Conservation (phyloP, 2,888 invertebrate genomes). For the Aelia acuminata region DNA sequence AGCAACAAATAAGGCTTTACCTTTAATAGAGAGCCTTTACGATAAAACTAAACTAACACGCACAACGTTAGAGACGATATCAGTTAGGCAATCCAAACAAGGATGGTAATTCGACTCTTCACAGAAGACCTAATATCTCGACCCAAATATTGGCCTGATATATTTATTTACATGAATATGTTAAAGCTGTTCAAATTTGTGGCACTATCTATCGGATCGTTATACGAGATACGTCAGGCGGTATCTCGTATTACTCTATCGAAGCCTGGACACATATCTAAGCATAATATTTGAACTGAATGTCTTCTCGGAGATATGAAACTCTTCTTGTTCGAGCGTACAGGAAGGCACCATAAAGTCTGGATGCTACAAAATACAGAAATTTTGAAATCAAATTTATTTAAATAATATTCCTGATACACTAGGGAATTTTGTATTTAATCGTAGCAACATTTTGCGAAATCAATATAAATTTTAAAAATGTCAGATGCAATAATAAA, state of each 20-base stretch:
- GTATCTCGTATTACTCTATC: not conserved
- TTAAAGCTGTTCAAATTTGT: conserved; percentile 16
- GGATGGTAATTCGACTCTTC: not conserved
- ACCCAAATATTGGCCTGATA: not conserved
- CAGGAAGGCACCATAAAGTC: not conserved
- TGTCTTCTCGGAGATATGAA: not conserved
- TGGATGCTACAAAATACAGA: not conserved
- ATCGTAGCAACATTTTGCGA: too few species aligned
- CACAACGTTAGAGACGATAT: not conserved
- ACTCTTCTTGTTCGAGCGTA: not conserved
- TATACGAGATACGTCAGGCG: not conserved
- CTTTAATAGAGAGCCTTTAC: not conserved
- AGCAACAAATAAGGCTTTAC: too few species aligned
- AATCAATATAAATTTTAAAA: too few species aligned
- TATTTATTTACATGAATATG: conserved; percentile 1
- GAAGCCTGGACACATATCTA: not conserved
- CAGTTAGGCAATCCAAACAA: not conserved
- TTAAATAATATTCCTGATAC: too few species aligned
- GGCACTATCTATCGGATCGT: not conserved
- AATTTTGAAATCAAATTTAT: too few species aligned
- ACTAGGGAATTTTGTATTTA: too few species aligned
- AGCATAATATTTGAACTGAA: conserved; percentile 11
- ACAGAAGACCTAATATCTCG: not conserved
- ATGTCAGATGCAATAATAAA: too few species aligned
- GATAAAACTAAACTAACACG: not conserved